Evolutionary conservation across 2,888 invertebrate species (phyloP).

Genomic region (Nezara viridula): DNA sequence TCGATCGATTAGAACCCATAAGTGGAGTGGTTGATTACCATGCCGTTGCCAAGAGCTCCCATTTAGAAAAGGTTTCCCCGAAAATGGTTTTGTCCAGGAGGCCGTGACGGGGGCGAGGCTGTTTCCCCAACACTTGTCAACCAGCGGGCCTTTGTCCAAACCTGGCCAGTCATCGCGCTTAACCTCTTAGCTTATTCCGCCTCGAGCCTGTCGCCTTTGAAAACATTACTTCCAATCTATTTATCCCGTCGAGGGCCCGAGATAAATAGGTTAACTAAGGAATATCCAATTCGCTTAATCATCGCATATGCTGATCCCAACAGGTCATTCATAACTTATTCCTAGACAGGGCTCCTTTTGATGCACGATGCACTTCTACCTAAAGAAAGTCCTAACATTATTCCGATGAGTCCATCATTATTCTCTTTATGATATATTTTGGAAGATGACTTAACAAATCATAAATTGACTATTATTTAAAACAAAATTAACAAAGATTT

Average conservation of each 20-base stretch:
- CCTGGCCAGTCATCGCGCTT: constrained; percentile 17
- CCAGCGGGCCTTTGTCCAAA: constrained; percentile 15
- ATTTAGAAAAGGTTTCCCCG: constrained; percentile 47
- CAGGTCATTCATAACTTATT: constrained; percentile 19
- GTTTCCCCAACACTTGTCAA: constrained; percentile 58
- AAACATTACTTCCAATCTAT: constrained; percentile 42
- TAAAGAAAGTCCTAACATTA: not conserved
- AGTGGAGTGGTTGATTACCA: constrained; percentile 43
- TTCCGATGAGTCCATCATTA: not conserved
- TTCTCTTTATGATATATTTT: not conserved
- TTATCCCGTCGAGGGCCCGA: not conserved
- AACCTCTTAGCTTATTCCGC: constrained; percentile 55
- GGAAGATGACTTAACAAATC: too few relatives aligned
- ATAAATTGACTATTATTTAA: too few relatives aligned
- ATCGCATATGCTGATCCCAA: constrained; percentile 24
- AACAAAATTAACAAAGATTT: too few relatives aligned
- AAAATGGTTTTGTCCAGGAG: constrained; percentile 39
- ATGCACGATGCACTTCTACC: not conserved
- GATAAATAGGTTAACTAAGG: constrained; percentile 42
- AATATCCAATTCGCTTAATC: constrained; percentile 6
- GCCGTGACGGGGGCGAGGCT: not conserved
- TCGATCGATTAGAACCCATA: not conserved
- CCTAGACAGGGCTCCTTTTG: not conserved
- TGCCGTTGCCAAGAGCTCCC: not conserved
- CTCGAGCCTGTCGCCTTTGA: constrained; percentile 20